Percentiles rank a stretch among this genome's conserved stretches.
Conservation (phyloP, 1,140 invertebrate genomes). For the Lepidotrigona ventralis region DNA sequence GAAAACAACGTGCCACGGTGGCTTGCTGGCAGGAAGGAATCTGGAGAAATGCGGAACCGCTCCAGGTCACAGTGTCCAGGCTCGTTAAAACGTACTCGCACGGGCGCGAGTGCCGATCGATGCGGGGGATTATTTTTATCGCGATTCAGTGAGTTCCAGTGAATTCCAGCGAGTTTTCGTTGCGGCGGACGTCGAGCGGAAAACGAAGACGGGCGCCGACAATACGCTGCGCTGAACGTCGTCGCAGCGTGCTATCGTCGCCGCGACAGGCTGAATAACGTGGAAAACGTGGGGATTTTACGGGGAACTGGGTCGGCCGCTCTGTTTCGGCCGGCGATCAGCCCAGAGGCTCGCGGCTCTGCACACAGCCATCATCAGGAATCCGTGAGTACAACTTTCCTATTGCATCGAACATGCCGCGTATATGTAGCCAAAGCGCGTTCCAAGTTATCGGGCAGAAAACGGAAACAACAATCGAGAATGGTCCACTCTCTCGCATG, state of each 20-base stretch:
- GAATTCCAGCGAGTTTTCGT: not conserved
- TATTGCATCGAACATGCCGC: slow-evolving; percentile 8
- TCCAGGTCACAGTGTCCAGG: not conserved
- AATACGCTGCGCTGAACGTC: not conserved
- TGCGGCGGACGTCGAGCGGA: not conserved
- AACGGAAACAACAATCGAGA: not conserved
- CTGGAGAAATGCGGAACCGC: not conserved
- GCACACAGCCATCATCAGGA: not conserved
- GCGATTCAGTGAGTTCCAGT: slow-evolving; percentile 19
- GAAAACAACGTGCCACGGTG: slow-evolving; percentile 6
- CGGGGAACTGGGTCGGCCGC: not conserved
- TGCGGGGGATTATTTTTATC: not conserved
- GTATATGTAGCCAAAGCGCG: not conserved
- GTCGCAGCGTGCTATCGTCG: not conserved
- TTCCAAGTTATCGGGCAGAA: not conserved
- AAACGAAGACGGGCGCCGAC: slow-evolving; percentile 28
- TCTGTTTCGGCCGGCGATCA: slow-evolving; percentile 6
- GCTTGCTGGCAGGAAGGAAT: not conserved
- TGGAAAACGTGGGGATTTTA: slow-evolving; percentile 6
- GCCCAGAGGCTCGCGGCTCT: slow-evolving; percentile 3
- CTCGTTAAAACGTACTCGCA: not conserved
- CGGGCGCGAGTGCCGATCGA: not conserved
- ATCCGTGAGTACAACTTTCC: slow-evolving; percentile 34
- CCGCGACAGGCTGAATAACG: no score
- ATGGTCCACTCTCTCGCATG: not conserved